Base-by-base conservation (phyloP, 2,888 invertebrate species). In the Rhingia rostrata region DNA sequence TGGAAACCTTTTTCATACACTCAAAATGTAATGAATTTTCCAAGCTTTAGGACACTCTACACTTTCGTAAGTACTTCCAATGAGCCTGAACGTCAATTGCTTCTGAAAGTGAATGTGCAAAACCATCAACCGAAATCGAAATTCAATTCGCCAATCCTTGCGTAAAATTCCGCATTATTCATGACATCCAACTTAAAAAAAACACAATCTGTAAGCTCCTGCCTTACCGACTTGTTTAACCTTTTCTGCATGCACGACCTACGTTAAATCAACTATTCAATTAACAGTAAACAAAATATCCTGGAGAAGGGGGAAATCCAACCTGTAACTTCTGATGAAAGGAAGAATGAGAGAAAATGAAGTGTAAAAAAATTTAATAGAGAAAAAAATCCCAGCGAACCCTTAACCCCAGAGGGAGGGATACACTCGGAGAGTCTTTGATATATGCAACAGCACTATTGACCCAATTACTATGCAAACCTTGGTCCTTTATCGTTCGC, bases 381-480 rank as follows among this genome's bases (percentile, higher is more conserved):
- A 61, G 61, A 22, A 56, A 47, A 63, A 45, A 43, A 30, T 14
- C 74, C 66, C 49, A 64, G 49, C 12, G 32, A 60, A 47, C 22
- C 56, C 37, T 45, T 39, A 41, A 4, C 43, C 41, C n/a, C 3
- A 41, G 39, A 12, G 53, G 41, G 49, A 61, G 54, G 30, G 41
- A 49, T 51, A 33, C 7, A 22, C 43, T 32, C 30, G 35, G 58
- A 12, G 45, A 12, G 32, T 7, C 33, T n/a, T n/a, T 6, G 14
- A 5, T 51, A 73, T 74, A 61, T 56, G 49, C 69, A 64, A 63
- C 58, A 72, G 53, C 41, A 53, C 45, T 39, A 77, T 83, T 73
- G 78, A 83, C 78, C 78, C 30, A 78, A 83, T 83, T 83, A 78
- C 56, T 78, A 83, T 73, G 82, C 78, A 82, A 61, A 72, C 63